Conservation (phyloP, 2,113 vertebrate genomes). For the Phocoena sinus region DNA sequence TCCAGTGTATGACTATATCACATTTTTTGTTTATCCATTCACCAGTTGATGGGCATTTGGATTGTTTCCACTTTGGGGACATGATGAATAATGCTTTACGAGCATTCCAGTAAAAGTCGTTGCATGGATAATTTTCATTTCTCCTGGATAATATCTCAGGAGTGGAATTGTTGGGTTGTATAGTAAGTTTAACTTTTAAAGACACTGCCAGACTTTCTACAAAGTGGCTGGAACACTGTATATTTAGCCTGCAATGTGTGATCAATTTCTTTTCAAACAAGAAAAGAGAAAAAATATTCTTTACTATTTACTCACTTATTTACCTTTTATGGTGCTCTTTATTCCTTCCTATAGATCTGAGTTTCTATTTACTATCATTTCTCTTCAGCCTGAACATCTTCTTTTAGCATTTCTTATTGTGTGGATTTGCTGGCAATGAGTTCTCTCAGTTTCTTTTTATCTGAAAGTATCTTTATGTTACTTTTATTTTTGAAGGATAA, state of each 20-base stretch:
- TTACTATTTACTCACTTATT: background rate
- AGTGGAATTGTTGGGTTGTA: background rate
- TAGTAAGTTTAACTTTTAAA: background rate
- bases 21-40: background rate
- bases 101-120: background rate
- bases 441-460: background rate
- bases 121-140: background rate
- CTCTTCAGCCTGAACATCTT: background rate
- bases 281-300: background rate
- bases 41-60: background rate
- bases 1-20: accelerated
- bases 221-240: background rate
- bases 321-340: background rate
- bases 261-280: background rate
- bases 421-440: background rate
- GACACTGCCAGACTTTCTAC: background rate
- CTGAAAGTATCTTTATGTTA: background rate
- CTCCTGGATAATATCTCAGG: background rate
- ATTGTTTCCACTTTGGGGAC: background rate
- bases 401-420: background rate
- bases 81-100: background rate
- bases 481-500: background rate
- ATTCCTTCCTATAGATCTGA: background rate
- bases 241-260: background rate
- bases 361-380: background rate